phyloP scores from a whole-genome alignment of 2,113 vertebrate genomes.

The Ophiodon elongatus region DNA sequence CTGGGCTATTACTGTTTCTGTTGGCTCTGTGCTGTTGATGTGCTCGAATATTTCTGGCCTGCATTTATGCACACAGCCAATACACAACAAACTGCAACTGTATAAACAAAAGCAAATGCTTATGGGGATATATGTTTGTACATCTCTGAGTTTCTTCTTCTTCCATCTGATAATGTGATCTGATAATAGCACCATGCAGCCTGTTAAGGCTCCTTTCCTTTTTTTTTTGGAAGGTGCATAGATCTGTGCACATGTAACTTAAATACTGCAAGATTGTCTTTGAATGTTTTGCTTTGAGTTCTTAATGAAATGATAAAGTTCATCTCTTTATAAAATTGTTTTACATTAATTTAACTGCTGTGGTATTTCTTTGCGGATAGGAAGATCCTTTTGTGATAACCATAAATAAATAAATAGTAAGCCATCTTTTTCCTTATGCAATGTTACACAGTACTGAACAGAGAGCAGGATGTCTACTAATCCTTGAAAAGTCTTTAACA shows the following conservation, averaged over 20 bases:
- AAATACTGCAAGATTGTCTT: background rate
- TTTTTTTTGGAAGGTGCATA: background rate
- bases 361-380: background rate
- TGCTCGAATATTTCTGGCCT: conserved; percentile 35
- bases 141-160: conserved; percentile 1
- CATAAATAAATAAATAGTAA: background rate
- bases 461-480: background rate
- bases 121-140: conserved; percentile 24
- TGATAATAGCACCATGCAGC: background rate
- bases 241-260: background rate
- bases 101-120: conserved; percentile 12
- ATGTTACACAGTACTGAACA: background rate
- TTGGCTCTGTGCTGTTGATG: conserved; percentile 15
- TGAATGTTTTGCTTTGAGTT: background rate
- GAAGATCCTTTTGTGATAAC: background rate
- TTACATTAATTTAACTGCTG: background rate
- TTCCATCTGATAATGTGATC: background rate
- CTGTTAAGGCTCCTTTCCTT: background rate
- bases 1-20: conserved; percentile 59
- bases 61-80: conserved; percentile 15
- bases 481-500: background rate
- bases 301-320: background rate
- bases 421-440: background rate
- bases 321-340: background rate
- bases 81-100: conserved; percentile 22